phyloP scores from a whole-genome alignment of 2,113 vertebrate genomes.

The Sturnus vulgaris region DNA sequence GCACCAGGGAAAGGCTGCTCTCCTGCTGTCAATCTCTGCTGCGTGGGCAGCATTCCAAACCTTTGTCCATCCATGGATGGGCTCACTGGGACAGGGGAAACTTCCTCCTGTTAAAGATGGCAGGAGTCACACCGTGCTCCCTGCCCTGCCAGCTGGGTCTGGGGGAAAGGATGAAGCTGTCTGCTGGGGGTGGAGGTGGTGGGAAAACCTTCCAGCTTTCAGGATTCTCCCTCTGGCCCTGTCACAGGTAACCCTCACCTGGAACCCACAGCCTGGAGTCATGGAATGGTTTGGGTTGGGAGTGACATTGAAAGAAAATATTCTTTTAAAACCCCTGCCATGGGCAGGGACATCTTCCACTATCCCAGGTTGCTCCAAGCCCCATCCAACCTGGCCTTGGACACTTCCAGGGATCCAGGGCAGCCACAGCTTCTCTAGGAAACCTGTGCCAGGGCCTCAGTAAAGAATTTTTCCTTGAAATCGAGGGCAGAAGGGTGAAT shows the following conservation, averaged over 20 bases:
- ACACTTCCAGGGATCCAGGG: not conserved
- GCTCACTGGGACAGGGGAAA: not conserved
- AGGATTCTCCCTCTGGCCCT: not conserved
- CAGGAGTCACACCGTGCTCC: rapidly evolving
- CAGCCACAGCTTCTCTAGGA: rapidly evolving
- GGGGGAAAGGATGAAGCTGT: not conserved
- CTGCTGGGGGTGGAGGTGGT: not conserved
- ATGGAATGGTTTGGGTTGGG: not conserved
- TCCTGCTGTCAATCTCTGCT: conserved; percentile 53
- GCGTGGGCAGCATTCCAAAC: not conserved
- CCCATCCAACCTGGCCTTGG: rapidly evolving
- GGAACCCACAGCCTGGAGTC: not conserved
- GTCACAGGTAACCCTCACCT: not conserved
- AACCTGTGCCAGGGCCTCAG: not conserved
- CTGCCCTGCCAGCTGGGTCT: rapidly evolving
- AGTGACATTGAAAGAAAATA: not conserved
- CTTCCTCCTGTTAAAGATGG: too few relatives aligned
- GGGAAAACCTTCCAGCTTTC: not conserved
- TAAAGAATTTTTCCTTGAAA: not conserved
- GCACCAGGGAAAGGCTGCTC: conserved; percentile 46
- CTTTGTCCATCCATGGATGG: not conserved
- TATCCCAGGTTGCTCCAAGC: not conserved
- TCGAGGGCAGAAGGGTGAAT: not conserved
- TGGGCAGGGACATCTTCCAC: not conserved
- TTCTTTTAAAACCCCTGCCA: not conserved